phyloP scores from a whole-genome alignment of 2,113 vertebrate species.

The Mustela lutreola region DNA sequence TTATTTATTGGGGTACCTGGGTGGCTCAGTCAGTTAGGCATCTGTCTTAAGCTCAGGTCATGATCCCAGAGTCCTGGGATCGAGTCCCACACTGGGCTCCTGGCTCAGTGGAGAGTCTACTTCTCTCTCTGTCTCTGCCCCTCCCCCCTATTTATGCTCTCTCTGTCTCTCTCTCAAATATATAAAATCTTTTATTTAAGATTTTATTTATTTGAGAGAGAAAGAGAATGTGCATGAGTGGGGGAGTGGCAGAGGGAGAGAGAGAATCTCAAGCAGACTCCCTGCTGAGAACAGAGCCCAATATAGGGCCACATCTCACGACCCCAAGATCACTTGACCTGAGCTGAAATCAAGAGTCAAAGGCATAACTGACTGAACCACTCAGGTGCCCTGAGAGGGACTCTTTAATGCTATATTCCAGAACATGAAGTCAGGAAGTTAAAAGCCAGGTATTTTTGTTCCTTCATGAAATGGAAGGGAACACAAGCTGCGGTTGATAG shows the following conservation, averaged over 20 bases:
- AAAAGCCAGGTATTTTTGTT: constrained; percentile 24
- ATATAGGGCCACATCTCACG: neutral
- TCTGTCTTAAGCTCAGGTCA: neutral
- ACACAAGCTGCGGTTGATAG: neutral
- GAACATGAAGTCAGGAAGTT: neutral
- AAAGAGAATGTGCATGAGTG: neutral
- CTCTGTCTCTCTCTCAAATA: too few relatives aligned
- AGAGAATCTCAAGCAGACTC: neutral
- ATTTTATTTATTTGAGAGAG: neutral
- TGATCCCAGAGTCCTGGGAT: neutral
- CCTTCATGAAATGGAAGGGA: neutral
- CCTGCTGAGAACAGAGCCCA: neutral
- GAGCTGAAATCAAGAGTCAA: neutral
- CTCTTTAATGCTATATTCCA: neutral
- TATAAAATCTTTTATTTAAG: neutral
- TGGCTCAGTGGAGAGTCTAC: too few relatives aligned
- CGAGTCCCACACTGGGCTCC: neutral
- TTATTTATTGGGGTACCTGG: too few relatives aligned
- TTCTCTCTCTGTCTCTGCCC: too few relatives aligned
- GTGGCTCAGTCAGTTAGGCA: too few relatives aligned
- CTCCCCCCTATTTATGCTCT: too few relatives aligned
- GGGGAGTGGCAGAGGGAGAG: neutral
- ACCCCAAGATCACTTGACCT: neutral
- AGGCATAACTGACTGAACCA: neutral
- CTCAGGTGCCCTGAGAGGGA: neutral